Percentiles rank a stretch among this genome's conserved stretches.
These are phyloP conservation scores for Epinotia nisella DNA, from an alignment of 2,888 invertebrate genomes.

Conservation along the genomic window DNA sequence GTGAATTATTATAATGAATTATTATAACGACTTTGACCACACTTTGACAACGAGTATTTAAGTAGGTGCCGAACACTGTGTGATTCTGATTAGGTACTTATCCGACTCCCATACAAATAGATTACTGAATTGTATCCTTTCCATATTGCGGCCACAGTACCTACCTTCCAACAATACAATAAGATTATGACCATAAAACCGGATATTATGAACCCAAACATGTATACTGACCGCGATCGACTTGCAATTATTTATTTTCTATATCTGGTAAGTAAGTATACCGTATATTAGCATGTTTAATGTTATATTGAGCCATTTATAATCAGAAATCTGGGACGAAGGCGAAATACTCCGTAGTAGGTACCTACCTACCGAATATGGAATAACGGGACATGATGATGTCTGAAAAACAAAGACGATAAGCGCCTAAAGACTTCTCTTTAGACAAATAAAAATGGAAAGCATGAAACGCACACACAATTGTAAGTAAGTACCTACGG, in stretches of 20 bases:
- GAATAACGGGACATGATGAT: conserved; percentile 29
- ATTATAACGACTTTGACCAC: too few species aligned
- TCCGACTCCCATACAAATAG: too few species aligned
- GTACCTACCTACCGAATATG: not conserved
- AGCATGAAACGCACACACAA: conserved; percentile 30
- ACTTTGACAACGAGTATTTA: too few species aligned
- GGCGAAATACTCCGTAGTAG: conserved; percentile 4
- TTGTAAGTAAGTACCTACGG: conserved; percentile 10
- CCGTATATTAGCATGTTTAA: not conserved
- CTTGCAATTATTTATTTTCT: conserved; percentile 9
- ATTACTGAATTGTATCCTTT: not conserved
- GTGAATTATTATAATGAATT: too few species aligned
- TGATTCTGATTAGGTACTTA: too few species aligned
- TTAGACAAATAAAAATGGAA: conserved; percentile 16
- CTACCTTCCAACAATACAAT: not conserved
- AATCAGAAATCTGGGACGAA: conserved; percentile 20
- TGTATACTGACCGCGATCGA: conserved; percentile 11
- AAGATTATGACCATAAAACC: not conserved
- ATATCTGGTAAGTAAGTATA: not conserved
- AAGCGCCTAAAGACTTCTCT: not conserved
- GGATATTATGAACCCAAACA: conserved; percentile 6
- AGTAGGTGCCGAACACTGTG: too few species aligned
- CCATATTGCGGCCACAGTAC: not conserved
- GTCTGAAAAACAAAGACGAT: not conserved
- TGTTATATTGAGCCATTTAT: conserved; percentile 3